Conservation (phyloP, 2,797 vertebrate species). For the Ctenopoma kingsleyae region DNA sequence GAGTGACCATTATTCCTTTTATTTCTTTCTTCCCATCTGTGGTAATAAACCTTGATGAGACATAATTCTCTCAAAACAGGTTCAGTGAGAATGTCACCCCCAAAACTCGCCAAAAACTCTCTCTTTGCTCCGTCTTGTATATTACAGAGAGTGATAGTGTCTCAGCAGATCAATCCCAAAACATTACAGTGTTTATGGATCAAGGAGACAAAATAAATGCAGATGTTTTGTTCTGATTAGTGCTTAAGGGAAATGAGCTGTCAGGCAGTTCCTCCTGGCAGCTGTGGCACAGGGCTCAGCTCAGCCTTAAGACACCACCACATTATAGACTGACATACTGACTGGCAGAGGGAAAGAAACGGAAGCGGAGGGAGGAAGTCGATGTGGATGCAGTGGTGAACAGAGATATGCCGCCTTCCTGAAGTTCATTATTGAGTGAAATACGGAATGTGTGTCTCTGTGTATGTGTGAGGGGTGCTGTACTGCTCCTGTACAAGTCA, state of each 20-base stretch:
- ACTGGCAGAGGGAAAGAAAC: conserved; percentile 28
- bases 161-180: not conserved
- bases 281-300: conserved; percentile 38
- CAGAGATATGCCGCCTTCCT: conserved; percentile 72
- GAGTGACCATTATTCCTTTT: not conserved
- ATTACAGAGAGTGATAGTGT: not conserved
- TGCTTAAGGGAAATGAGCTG: conserved; percentile 46
- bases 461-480: conserved; percentile 5
- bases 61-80: not conserved
- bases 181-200: conserved; percentile 5
- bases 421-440: conserved; percentile 58
- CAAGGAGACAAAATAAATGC: conserved; percentile 22
- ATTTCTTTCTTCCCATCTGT: not conserved
- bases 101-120: not conserved
- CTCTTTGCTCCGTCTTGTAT: not conserved
- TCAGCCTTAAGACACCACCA: conserved; percentile 43
- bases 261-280: conserved; percentile 48
- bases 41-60: not conserved
- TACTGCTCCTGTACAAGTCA: not conserved
- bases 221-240: conserved; percentile 58
- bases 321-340: conserved; percentile 42
- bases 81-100: not conserved
- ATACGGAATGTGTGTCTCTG: conserved; percentile 28
- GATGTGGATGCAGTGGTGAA: conserved; percentile 57
- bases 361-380: conserved; percentile 50